A percentile compares a stretch with the other conserved stretches of the same genome.
These are phyloP conservation scores for Gasterosteus nipponicus DNA, from an alignment of 2,113 vertebrate species.

Conservation along the genomic window DNA sequence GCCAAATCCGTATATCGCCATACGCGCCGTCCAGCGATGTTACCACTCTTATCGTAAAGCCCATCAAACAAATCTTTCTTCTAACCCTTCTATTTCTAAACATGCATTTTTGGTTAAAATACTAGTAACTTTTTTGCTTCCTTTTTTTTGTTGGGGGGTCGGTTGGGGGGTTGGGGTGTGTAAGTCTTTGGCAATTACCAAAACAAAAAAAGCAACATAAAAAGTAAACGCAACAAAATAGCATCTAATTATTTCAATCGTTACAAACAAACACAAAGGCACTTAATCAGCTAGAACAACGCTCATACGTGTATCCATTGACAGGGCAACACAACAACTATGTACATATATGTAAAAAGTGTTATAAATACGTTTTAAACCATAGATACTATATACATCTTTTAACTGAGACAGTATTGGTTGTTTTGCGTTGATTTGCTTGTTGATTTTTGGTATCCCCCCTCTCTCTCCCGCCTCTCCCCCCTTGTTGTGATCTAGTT, in stretches of 20 bases:
- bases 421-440: slow-evolving; percentile 74
- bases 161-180: background rate
- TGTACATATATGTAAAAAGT: slow-evolving; percentile 99
- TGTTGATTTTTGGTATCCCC: slow-evolving; percentile 61
- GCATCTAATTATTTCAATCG: slow-evolving; percentile 73
- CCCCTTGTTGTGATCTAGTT: slow-evolving; percentile 39
- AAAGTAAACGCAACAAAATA: slow-evolving; percentile 59
- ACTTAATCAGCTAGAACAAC: slow-evolving; percentile 88
- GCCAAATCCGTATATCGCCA: slow-evolving; percentile 56
- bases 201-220: slow-evolving; percentile 59
- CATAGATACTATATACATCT: slow-evolving; percentile 99
- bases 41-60: slow-evolving; percentile 66
- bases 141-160: slow-evolving; percentile 11
- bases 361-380: slow-evolving; percentile 99
- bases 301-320: slow-evolving; percentile 83
- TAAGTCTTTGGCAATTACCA: slow-evolving; percentile 72
- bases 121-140: slow-evolving; percentile 54
- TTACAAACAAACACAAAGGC: slow-evolving; percentile 87
- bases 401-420: slow-evolving; percentile 90
- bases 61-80: slow-evolving; percentile 36
- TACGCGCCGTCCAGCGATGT: slow-evolving; percentile 63
- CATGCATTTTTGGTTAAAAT: slow-evolving; percentile 83
- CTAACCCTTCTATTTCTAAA: slow-evolving; percentile 67
- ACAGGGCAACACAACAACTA: slow-evolving; percentile 97
- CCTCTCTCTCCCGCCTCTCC: slow-evolving; percentile 16